Evolutionary conservation across 2,797 vertebrate genomes (phyloP).

Genomic region (Peromyscus aztecus): DNA sequence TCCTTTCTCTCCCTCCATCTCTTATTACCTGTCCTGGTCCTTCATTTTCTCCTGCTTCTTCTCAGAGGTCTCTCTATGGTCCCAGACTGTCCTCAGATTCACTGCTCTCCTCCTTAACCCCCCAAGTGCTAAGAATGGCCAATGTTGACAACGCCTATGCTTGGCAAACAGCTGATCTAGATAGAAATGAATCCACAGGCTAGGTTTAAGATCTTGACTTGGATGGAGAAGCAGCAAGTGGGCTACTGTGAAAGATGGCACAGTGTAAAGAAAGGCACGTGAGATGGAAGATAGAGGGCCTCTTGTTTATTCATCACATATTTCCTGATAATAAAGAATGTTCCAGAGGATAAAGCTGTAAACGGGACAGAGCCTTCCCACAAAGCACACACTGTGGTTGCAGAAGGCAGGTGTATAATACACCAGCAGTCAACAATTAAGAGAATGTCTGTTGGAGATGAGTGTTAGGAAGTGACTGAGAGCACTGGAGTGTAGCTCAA

Average conservation of each 20-base stretch:
- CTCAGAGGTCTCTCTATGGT: not conserved
- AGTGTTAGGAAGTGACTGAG: not conserved
- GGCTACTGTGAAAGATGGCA: not conserved
- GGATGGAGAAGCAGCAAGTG: not conserved
- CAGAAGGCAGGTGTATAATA: not conserved
- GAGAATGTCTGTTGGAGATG: not conserved
- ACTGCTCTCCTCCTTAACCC: not conserved
- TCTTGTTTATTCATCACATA: not conserved
- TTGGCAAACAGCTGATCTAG: not conserved
- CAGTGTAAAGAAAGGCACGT: not conserved
- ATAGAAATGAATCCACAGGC: not conserved
- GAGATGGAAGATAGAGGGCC: no score
- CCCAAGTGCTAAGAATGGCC: not conserved
- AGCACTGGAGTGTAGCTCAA: no score
- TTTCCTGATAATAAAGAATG: not conserved
- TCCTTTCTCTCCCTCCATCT: not conserved
- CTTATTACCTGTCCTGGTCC: not conserved
- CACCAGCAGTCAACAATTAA: not conserved
- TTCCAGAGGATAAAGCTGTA: not conserved
- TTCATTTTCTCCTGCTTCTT: not conserved
- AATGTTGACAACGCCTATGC: no score
- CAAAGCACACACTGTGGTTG: not conserved
- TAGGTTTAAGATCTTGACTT: not conserved
- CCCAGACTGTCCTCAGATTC: not conserved
- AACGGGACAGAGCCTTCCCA: not conserved